Percentiles rank a stretch among this genome's conserved stretches.
These are phyloP conservation scores for Pachypsylla venusta DNA, from an alignment of 1,140 invertebrate species.

Conservation along the genomic window DNA sequence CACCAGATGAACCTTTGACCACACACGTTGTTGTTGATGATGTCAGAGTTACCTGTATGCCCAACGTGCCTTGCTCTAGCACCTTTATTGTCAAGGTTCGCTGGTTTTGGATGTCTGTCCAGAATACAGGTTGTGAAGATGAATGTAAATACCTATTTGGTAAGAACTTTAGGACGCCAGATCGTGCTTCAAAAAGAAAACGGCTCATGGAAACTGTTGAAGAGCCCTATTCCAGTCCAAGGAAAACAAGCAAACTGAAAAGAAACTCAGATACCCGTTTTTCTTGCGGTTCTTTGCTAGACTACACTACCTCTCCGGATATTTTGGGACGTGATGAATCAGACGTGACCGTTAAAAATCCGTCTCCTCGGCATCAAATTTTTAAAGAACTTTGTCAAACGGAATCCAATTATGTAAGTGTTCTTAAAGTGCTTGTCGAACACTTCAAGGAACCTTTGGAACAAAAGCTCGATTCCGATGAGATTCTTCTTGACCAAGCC, in stretches of 20 bases:
- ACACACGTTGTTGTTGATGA: slow-evolving; percentile 60
- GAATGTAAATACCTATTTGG: slow-evolving; percentile 70
- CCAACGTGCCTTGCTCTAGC: slow-evolving; percentile 41
- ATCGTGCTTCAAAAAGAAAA: slow-evolving; percentile 49
- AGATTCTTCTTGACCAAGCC: slow-evolving; percentile 68
- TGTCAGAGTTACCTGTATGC: slow-evolving; percentile 47
- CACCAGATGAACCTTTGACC: slow-evolving; percentile 13
- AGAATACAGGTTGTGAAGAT: slow-evolving; percentile 82
- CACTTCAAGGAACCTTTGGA: slow-evolving; percentile 88
- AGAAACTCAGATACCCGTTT: slow-evolving; percentile 4
- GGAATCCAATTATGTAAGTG: slow-evolving; percentile 87
- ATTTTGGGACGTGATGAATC: slow-evolving; percentile 40
- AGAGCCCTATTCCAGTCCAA: slow-evolving; percentile 18
- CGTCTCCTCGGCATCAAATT: slow-evolving; percentile 55
- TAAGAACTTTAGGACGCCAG: neutral
- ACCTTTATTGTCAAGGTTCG: slow-evolving; percentile 66
- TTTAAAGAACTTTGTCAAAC: slow-evolving; percentile 90
- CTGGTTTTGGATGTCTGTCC: slow-evolving; percentile 96
- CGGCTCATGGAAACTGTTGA: slow-evolving; percentile 33
- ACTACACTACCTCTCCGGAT: slow-evolving; percentile 60
- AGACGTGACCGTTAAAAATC: slow-evolving; percentile 23
- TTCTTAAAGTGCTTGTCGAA: slow-evolving; percentile 36
- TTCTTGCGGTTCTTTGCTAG: slow-evolving; percentile 70
- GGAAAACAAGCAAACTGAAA: slow-evolving; percentile 14
- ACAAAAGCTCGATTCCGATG: slow-evolving; percentile 56